Conservation (phyloP, 2,113 vertebrate genomes). For the Abramis brama region DNA sequence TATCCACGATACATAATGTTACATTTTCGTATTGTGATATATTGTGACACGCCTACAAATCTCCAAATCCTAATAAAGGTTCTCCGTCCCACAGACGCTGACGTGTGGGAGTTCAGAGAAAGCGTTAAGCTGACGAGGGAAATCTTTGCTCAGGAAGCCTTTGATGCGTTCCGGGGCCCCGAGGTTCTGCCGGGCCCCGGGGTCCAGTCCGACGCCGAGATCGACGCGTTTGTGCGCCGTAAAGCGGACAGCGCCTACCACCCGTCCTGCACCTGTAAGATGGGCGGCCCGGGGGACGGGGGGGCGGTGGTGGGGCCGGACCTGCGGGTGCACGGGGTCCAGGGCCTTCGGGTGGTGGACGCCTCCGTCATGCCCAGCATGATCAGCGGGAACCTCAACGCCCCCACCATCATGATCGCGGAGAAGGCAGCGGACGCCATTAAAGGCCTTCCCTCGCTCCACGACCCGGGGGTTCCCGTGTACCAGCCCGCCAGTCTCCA, state of each 20-base stretch:
- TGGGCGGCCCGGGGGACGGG: conserved; percentile 84
- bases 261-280: conserved; percentile 95
- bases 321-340: conserved; percentile 84
- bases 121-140: conserved; percentile 88
- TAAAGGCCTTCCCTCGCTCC: conserved; percentile 79
- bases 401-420: conserved; percentile 95
- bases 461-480: conserved; percentile 79
- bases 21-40: no score
- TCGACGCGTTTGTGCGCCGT: conserved; percentile 88
- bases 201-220: conserved; percentile 84
- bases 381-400: conserved; percentile 93
- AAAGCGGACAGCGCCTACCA: conserved; percentile 95
- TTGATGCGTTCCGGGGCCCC: conserved; percentile 84
- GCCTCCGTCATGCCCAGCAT: conserved; percentile 97
- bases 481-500: conserved; percentile 82
- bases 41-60: no score
- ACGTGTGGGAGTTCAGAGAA: conserved; percentile 86
- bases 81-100: conserved; percentile 78
- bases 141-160: conserved; percentile 92
- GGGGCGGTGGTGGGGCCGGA: conserved; percentile 86
- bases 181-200: conserved; percentile 85
- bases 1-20: no score
- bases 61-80: no score
- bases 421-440: conserved; percentile 94
- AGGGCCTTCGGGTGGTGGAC: conserved; percentile 89